A percentile compares a stretch with the other conserved stretches of the same genome.
Conservation (phyloP, 2,888 invertebrate species). For the Argyra leucocephala region DNA sequence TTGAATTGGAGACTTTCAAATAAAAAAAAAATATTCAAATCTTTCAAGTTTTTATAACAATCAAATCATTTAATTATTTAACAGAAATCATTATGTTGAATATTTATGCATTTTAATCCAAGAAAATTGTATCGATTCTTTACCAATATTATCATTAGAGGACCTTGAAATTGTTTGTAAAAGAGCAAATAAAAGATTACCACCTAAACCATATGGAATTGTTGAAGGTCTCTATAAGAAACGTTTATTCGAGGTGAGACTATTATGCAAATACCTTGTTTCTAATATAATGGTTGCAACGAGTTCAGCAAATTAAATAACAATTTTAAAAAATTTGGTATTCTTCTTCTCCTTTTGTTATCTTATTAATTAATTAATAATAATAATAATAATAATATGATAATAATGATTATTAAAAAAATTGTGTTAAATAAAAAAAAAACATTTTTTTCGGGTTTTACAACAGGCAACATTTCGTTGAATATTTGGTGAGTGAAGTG, state of each 20-base stretch:
- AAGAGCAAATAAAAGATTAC: conserved; percentile 62
- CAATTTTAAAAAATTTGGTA: neutral
- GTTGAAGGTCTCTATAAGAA: conserved; percentile 56
- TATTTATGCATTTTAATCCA: conserved; percentile 73
- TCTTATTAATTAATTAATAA: neutral
- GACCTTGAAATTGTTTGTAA: conserved; percentile 74
- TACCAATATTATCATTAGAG: conserved; percentile 64
- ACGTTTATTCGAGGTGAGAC: conserved; percentile 53
- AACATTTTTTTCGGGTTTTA: conserved; percentile 27
- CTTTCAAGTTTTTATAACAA: too few relatives aligned
- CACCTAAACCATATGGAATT: conserved; percentile 67
- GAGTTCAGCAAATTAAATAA: neutral
- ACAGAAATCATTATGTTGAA: conserved; percentile 83
- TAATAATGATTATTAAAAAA: neutral
- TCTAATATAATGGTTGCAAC: neutral
- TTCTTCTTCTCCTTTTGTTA: neutral
- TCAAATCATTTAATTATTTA: neutral
- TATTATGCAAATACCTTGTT: conserved; percentile 13
- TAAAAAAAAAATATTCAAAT: too few relatives aligned
- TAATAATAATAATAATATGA: neutral
- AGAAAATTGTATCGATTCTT: conserved; percentile 61
- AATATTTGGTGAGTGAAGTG: conserved; percentile 84
- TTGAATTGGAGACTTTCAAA: too few relatives aligned
- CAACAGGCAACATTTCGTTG: conserved; percentile 89
- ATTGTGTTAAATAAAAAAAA: neutral